phyloP scores from a whole-genome alignment of 1,140 invertebrate genomes.

The Brachionus paranguensis region DNA sequence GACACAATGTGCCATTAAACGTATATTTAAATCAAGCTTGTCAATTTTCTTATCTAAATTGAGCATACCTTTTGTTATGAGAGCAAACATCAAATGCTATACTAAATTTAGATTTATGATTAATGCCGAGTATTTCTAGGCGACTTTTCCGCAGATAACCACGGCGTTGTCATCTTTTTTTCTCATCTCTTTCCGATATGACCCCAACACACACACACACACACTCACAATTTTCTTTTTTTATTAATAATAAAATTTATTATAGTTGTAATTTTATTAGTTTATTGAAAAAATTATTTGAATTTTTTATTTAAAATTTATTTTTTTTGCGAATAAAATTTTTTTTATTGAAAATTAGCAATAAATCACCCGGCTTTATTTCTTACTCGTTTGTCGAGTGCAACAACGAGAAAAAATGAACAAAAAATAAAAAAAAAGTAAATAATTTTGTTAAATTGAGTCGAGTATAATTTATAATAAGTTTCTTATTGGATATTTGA shows the following conservation, averaged over 20 bases:
- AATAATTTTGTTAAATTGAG: not conserved
- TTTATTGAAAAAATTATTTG: not conserved
- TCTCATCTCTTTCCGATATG: not conserved
- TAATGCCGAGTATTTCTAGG: not conserved
- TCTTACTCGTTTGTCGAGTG: not conserved
- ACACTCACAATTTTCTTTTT: not conserved
- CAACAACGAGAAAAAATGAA: not conserved
- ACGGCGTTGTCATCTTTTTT: not conserved
- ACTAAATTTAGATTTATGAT: not conserved
- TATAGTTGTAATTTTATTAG: slow-evolving; percentile 22
- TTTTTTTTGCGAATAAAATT: not conserved
- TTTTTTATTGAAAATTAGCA: not conserved
- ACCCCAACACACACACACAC: not conserved
- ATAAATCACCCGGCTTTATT: not conserved
- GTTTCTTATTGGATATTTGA: not conserved
- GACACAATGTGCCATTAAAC: not conserved
- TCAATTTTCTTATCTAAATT: slow-evolving; percentile 3
- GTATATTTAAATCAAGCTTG: not conserved
- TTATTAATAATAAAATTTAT: not conserved
- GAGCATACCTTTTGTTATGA: not conserved
- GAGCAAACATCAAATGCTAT: not conserved
- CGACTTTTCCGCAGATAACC: too few relatives aligned
- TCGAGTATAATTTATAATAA: not conserved
- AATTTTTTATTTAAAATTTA: not conserved
- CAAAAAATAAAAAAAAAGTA: not conserved